Conservation (phyloP, 2,113 vertebrate genomes). For the Euleptes europaea region DNA sequence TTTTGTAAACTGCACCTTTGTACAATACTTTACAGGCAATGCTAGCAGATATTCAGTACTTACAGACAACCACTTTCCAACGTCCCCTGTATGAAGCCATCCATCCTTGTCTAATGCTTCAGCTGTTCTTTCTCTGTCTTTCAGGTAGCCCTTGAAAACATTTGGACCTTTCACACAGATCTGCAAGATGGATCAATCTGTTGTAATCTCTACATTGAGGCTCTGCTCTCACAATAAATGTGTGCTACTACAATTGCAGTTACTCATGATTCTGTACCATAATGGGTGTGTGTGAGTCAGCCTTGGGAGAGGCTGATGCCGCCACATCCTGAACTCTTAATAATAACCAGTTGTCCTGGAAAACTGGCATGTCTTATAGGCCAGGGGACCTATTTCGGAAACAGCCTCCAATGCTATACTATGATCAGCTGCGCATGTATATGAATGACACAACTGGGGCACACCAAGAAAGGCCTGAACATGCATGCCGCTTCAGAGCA, state of each 20-base stretch:
- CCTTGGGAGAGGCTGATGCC: background rate
- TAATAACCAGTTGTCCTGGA: background rate
- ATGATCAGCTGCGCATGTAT: background rate
- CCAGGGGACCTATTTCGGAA: background rate
- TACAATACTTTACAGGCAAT: background rate
- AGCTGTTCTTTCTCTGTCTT: constrained; percentile 87
- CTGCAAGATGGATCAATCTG: constrained; percentile 71
- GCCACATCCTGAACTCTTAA: background rate
- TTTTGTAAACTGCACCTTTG: background rate
- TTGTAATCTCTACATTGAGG: background rate
- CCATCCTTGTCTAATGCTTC: constrained; percentile 90
- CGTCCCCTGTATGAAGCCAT: constrained; percentile 97
- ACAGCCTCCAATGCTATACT: background rate
- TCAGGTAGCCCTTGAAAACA: constrained; percentile 97
- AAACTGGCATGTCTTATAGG: too few relatives aligned
- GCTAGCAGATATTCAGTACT: constrained; percentile 32
- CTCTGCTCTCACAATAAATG: background rate
- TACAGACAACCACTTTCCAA: constrained; percentile 94
- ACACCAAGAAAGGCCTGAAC: background rate
- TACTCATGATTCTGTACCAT: background rate
- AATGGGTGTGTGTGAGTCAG: background rate
- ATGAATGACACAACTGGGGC: background rate
- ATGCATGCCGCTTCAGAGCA: background rate
- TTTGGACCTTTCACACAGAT: constrained; percentile 98
- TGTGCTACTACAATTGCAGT: background rate